phyloP scores from a whole-genome alignment of 2,888 invertebrate genomes.

The Caenorhabditis afra region DNA sequence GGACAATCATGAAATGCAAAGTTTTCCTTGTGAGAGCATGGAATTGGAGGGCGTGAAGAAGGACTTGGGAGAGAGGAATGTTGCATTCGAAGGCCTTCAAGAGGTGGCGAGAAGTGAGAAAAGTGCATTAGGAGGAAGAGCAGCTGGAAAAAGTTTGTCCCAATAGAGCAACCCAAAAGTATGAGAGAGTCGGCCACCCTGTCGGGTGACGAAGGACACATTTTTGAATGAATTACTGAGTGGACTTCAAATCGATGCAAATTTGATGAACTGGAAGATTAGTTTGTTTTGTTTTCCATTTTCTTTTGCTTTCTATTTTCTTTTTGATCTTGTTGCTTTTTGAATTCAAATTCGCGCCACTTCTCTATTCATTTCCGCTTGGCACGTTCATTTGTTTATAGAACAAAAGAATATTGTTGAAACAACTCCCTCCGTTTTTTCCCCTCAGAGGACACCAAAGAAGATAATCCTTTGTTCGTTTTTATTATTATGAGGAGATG shows the following conservation, averaged over 20 bases:
- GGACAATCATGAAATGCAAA: conserved; percentile 46
- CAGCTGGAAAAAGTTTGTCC: conserved; percentile 35
- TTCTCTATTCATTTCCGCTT: neutral
- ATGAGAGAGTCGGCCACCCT: neutral
- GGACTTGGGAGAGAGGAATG: too few relatives aligned
- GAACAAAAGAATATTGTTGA: neutral
- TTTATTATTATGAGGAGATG: neutral
- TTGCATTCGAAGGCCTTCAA: conserved; percentile 19
- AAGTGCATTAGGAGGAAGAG: conserved; percentile 50
- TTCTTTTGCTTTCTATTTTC: too few relatives aligned
- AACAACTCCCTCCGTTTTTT: too few relatives aligned
- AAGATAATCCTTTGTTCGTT: neutral
- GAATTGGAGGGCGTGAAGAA: conserved; percentile 46
- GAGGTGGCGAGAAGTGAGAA: conserved; percentile 53
- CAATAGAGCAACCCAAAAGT: conserved; percentile 23
- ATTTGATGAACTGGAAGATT: conserved; percentile 51
- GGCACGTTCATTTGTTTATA: neutral
- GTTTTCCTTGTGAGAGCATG: conserved; percentile 31
- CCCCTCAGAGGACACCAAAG: too few relatives aligned
- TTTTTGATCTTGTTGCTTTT: too few relatives aligned
- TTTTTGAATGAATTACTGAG: conserved; percentile 49
- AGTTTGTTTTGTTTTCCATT: neutral
- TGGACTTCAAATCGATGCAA: conserved; percentile 25
- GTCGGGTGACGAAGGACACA: neutral
- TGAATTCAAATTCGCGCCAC: neutral